phyloP scores from a whole-genome alignment of 1,140 invertebrate species.

The Heliothis subflexa region DNA sequence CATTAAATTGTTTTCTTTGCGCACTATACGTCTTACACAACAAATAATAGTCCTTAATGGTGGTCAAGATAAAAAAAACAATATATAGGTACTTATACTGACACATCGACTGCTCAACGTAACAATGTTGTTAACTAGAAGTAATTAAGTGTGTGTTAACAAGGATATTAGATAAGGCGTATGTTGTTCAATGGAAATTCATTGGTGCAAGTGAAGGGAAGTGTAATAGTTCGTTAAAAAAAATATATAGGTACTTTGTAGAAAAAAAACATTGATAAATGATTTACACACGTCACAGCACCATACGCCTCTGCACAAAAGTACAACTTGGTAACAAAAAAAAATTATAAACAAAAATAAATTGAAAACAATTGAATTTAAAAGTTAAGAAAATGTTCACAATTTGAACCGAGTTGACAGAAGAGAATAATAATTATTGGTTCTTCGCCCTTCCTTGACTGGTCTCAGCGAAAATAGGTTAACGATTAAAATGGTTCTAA shows the following conservation, averaged over 20 bases:
- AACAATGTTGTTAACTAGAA: constrained; percentile 40
- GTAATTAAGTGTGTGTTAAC: constrained; percentile 48
- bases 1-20: constrained; percentile 84
- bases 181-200: constrained; percentile 12
- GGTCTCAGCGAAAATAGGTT: constrained; percentile 69
- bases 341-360: background rate
- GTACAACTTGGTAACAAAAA: background rate
- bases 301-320: background rate
- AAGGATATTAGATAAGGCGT: constrained; percentile 37
- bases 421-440: constrained; percentile 47
- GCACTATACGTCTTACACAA: constrained; percentile 74
- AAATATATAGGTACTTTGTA: no score
- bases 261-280: background rate
- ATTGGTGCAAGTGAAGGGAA: background rate
- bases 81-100: background rate
- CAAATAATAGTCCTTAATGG: constrained; percentile 70
- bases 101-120: background rate
- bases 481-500: constrained; percentile 73
- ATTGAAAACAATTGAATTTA: background rate
- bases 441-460: constrained; percentile 51
- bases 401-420: constrained; percentile 26
- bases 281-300: background rate
- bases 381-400: constrained; percentile 41
- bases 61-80: constrained; percentile 36
- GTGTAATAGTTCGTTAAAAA: background rate